Conservation (phyloP, 2,888 invertebrate species). For the Drosophila recens region DNA sequence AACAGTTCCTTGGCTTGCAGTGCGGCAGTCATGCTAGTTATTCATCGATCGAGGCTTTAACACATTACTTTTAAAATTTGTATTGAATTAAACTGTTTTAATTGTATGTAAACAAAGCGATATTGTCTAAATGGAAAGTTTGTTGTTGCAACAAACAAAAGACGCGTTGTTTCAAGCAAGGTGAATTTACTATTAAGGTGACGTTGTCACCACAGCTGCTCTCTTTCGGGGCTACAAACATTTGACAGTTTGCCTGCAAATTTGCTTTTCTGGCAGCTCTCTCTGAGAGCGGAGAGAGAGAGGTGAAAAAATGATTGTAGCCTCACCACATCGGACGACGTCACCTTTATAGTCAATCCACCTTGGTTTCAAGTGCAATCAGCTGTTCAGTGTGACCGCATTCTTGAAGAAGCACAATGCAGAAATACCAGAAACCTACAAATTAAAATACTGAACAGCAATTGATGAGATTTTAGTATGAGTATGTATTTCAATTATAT, state of each 20-base stretch:
- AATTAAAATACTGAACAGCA: not conserved
- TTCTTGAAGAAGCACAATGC: constrained; percentile 14
- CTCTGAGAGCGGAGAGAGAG: too few species aligned
- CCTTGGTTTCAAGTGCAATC: constrained; percentile 9
- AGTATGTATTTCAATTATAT: not conserved
- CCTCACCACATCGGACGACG: too few species aligned
- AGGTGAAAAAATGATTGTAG: too few species aligned
- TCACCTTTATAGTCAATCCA: too few species aligned
- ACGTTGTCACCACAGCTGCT: too few species aligned
- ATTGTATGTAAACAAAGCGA: not conserved
- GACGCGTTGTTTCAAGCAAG: too few species aligned
- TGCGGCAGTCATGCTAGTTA: constrained; percentile 49
- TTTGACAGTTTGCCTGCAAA: too few species aligned
- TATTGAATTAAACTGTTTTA: not conserved
- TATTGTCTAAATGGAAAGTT: constrained; percentile 1
- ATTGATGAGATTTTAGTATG: not conserved
- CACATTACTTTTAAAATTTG: not conserved
- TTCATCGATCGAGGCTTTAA: constrained; percentile 1
- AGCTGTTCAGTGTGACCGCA: constrained; percentile 38
- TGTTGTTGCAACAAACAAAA: constrained; percentile 6
- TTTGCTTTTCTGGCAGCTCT: too few species aligned
- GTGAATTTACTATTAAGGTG: too few species aligned
- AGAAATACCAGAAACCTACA: constrained; percentile 29
- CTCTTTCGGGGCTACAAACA: too few species aligned
- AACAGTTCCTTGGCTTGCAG: constrained; percentile 77